Evolutionary conservation across 2,797 vertebrate species (phyloP).

Genomic region (Glyptemys insculpta): DNA sequence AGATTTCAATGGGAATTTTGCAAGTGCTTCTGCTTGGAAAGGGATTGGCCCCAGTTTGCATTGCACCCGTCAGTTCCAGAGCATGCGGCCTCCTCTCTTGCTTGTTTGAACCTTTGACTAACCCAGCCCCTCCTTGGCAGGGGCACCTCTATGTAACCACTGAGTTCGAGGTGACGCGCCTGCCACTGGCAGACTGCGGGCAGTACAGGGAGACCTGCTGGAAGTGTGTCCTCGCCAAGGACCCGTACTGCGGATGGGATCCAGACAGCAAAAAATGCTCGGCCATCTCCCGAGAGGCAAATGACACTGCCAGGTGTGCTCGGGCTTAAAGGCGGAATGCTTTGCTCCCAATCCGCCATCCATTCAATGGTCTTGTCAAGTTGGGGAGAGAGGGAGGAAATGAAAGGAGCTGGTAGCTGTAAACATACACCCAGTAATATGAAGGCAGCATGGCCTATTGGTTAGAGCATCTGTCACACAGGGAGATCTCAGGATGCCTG

Average conservation of each 20-base stretch:
- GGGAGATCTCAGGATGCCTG: neutral
- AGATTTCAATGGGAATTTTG: neutral
- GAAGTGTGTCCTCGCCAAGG: conserved; percentile 74
- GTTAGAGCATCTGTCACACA: neutral
- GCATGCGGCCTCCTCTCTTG: neutral
- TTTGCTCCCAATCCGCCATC: neutral
- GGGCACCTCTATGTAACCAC: conserved; percentile 71
- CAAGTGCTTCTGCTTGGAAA: neutral
- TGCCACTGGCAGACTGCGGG: conserved; percentile 68
- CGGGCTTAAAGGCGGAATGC: rapidly evolving
- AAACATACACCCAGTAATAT: neutral
- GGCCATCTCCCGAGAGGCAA: conserved; percentile 76
- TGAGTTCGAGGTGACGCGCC: conserved; percentile 69
- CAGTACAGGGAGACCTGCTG: conserved; percentile 72
- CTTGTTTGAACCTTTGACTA: conserved; percentile 86
- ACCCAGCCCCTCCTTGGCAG: conserved; percentile 84
- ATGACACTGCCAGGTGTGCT: conserved; percentile 72
- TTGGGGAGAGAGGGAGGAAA: neutral
- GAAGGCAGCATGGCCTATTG: neutral
- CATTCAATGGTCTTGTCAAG: neutral
- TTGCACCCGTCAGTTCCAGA: neutral
- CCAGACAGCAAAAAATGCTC: conserved; percentile 81
- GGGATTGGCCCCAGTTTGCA: neutral
- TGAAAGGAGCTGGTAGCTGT: neutral
- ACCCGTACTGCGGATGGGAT: conserved; percentile 80